Evolutionary conservation across 35 echinoderm and acorn worm species (phyloP).

Genomic region (Patiria miniata): DNA sequence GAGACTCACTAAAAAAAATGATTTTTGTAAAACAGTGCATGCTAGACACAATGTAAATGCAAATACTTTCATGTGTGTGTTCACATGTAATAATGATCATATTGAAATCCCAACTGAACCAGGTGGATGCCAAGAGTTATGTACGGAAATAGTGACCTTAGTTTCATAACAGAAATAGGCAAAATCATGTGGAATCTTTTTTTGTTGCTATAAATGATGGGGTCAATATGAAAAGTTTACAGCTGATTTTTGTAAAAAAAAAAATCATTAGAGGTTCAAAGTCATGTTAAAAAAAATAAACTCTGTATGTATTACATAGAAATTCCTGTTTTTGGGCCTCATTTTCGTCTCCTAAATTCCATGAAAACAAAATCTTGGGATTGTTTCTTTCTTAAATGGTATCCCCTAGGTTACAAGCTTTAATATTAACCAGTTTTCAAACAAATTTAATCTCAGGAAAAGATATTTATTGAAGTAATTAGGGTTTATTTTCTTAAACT

Average conservation of each 20-base stretch:
- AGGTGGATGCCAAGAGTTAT: background rate
- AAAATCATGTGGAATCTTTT: background rate
- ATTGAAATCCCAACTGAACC: background rate
- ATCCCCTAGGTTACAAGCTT: background rate
- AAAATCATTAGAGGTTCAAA: background rate
- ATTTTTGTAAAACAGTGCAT: too few species aligned
- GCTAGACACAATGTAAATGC: background rate
- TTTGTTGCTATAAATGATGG: background rate
- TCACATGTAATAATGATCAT: background rate
- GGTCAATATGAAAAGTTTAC: background rate
- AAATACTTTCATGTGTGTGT: too few species aligned
- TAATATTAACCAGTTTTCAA: background rate
- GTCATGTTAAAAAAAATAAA: background rate
- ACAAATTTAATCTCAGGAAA: background rate
- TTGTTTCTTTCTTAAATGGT: background rate
- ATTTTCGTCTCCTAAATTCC: background rate
- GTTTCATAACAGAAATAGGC: too few species aligned
- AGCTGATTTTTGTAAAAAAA: background rate
- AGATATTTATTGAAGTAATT: background rate
- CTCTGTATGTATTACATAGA: background rate
- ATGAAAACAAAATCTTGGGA: background rate
- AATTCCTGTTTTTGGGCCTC: background rate
- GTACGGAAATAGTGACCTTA: background rate
- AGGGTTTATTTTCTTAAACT: background rate
- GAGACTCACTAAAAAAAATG: background rate